These are phyloP conservation scores for Polylopha cassiicola DNA, from an alignment of 2,888 invertebrate genomes.

Conservation along the genomic window DNA sequence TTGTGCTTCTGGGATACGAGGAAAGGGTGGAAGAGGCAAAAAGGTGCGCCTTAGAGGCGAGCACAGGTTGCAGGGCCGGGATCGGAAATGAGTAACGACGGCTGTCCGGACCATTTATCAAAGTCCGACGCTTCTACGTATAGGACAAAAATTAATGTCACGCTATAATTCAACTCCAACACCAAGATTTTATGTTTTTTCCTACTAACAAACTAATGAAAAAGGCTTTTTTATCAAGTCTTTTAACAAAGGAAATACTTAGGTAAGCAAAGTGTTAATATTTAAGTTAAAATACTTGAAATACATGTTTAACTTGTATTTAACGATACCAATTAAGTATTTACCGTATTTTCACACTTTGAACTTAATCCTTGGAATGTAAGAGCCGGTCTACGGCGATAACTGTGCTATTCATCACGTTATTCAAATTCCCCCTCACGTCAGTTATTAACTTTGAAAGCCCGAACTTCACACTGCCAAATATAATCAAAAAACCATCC, in stretches of 20 bases:
- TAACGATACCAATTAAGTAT: constrained; percentile 6
- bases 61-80: constrained; percentile 47
- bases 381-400: constrained; percentile 26
- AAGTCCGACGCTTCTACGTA: constrained; percentile 48
- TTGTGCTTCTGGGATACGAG: constrained; percentile 36
- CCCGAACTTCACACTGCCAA: constrained; percentile 28
- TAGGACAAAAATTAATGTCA: constrained; percentile 21
- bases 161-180: constrained; percentile 22
- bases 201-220: too few relatives aligned
- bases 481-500: constrained; percentile 28
- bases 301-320: too few relatives aligned
- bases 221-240: too few relatives aligned
- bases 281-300: too few relatives aligned
- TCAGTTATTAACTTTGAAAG: constrained; percentile 29
- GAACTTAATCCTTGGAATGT: constrained; percentile 13
- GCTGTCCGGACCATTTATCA: constrained; percentile 67
- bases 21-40: constrained; percentile 26
- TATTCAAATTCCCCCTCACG: constrained; percentile 28
- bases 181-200: constrained; percentile 14
- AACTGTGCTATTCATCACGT: constrained; percentile 28
- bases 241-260: too few relatives aligned
- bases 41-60: constrained; percentile 44
- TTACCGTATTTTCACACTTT: constrained; percentile 15
- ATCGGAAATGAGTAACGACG: constrained; percentile 69
- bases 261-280: too few relatives aligned